Conservation (phyloP, 2,113 vertebrate genomes). For the Lutjanus erythropterus region DNA sequence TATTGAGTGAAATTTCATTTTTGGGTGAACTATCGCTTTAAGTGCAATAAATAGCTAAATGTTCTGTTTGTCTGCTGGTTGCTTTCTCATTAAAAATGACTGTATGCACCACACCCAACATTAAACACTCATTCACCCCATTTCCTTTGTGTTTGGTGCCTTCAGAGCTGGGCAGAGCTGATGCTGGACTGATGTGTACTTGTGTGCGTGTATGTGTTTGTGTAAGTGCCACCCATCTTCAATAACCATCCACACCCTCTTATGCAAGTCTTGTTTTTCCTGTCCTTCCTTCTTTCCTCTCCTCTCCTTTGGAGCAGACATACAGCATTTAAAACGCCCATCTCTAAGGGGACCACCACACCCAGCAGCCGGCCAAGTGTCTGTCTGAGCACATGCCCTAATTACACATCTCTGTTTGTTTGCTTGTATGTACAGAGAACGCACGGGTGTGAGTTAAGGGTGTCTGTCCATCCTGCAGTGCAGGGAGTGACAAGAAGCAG, state of each 20-base stretch:
- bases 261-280: slow-evolving; percentile 77
- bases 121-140: slow-evolving; percentile 47
- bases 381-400: slow-evolving; percentile 53
- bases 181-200: slow-evolving; percentile 54
- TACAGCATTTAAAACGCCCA: slow-evolving; percentile 67
- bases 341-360: slow-evolving; percentile 76
- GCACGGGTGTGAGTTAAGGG: slow-evolving; percentile 41
- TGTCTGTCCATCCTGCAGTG: slow-evolving; percentile 58
- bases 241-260: slow-evolving; percentile 78
- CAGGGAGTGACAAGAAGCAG: slow-evolving; percentile 62
- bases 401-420: slow-evolving; percentile 62
- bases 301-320: slow-evolving; percentile 52
- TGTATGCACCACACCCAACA: slow-evolving; percentile 72
- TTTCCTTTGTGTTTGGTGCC: slow-evolving; percentile 65
- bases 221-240: slow-evolving; percentile 80
- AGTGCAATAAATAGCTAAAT: slow-evolving; percentile 36
- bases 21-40: background rate
- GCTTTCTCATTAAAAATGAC: slow-evolving; percentile 55
- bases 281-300: slow-evolving; percentile 64
- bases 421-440: slow-evolving; percentile 24
- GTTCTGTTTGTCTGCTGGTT: slow-evolving; percentile 41
- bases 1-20: no score
- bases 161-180: slow-evolving; percentile 63
- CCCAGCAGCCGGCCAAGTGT: slow-evolving; percentile 61
- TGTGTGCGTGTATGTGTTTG: slow-evolving; percentile 64